Conservation (phyloP, 1,140 invertebrate genomes). For the Drosophila setifemur region DNA sequence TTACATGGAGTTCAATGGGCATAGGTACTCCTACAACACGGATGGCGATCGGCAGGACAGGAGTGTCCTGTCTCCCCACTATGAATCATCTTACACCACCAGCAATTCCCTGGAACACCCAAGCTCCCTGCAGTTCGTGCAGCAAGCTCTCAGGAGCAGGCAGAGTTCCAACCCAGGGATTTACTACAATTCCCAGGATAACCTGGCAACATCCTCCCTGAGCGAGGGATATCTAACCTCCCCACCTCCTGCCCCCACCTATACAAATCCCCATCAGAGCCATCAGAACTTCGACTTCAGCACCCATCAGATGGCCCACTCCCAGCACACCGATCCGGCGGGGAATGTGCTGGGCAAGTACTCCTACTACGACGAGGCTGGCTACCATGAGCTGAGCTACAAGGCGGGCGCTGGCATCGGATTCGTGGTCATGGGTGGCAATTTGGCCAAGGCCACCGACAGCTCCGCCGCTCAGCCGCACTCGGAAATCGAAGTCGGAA, state of each 20-base stretch:
- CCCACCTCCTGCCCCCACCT: neutral
- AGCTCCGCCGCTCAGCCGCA: conserved; percentile 4
- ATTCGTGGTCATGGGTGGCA: conserved; percentile 72
- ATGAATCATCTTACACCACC: conserved; percentile 9
- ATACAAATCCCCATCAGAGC: neutral
- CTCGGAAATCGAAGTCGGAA: conserved; percentile 32
- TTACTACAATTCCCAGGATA: neutral
- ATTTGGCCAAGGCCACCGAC: conserved; percentile 55
- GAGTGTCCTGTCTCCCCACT: conserved; percentile 27
- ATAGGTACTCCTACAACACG: conserved; percentile 59
- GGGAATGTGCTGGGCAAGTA: conserved; percentile 88
- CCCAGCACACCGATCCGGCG: conserved; percentile 86
- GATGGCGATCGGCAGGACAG: conserved; percentile 17
- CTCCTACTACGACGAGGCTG: conserved; percentile 86
- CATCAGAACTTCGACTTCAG: conserved; percentile 43
- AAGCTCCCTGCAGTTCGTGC: conserved; percentile 38
- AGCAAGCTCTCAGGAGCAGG: conserved; percentile 32
- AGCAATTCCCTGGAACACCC: conserved; percentile 6
- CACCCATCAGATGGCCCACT: conserved; percentile 85
- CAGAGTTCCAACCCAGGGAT: neutral
- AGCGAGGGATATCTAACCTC: neutral
- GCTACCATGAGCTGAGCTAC: conserved; percentile 70
- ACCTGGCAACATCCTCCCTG: neutral
- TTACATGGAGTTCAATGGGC: conserved; percentile 60
- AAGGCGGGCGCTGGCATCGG: conserved; percentile 71